Percentiles rank a stretch among this genome's conserved stretches.
These are phyloP conservation scores for Phainopepla nitens DNA, from an alignment of 2,113 vertebrate genomes.

Conservation along the genomic window DNA sequence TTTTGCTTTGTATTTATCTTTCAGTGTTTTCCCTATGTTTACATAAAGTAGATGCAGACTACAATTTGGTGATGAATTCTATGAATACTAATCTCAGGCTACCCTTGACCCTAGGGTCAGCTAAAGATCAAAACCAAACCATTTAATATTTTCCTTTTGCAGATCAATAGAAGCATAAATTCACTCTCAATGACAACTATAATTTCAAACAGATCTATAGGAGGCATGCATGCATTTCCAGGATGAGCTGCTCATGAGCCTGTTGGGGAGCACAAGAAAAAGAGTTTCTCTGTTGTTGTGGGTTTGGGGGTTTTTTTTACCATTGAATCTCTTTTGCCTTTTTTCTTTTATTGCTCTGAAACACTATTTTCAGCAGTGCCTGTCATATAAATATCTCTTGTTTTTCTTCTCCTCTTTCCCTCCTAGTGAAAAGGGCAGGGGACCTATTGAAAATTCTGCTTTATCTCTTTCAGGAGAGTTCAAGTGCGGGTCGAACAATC, in stretches of 20 bases:
- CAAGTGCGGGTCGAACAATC: constrained; percentile 96
- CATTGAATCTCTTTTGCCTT: constrained; percentile 79
- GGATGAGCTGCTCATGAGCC: constrained; percentile 59
- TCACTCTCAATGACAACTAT: constrained; percentile 98
- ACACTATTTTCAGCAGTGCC: constrained; percentile 84
- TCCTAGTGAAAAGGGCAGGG: constrained; percentile 85
- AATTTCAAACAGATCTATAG: constrained; percentile 99
- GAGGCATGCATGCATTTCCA: constrained; percentile 76
- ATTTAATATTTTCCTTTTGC: constrained; percentile 98
- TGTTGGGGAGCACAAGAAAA: constrained; percentile 69
- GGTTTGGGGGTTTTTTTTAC: constrained; percentile 61
- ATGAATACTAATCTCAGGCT: constrained; percentile 95
- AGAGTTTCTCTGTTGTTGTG: constrained; percentile 70
- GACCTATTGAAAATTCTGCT: constrained; percentile 87
- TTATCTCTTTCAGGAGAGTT: constrained; percentile 91
- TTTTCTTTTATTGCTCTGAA: constrained; percentile 81
- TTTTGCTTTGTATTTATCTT: constrained; percentile 71
- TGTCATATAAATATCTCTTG: constrained; percentile 88
- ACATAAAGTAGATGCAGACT: constrained; percentile 81
- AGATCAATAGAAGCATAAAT: constrained; percentile 99
- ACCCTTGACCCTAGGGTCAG: constrained; percentile 96
- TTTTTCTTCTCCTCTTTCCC: constrained; percentile 84
- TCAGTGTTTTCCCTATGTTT: constrained; percentile 74
- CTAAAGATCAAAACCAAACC: constrained; percentile 93
- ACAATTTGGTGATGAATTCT: constrained; percentile 84